Percentiles rank a stretch among this genome's conserved stretches.
Evolutionary conservation across 2,113 vertebrate species (phyloP).

Genomic region (Empidonax alnorum): DNA sequence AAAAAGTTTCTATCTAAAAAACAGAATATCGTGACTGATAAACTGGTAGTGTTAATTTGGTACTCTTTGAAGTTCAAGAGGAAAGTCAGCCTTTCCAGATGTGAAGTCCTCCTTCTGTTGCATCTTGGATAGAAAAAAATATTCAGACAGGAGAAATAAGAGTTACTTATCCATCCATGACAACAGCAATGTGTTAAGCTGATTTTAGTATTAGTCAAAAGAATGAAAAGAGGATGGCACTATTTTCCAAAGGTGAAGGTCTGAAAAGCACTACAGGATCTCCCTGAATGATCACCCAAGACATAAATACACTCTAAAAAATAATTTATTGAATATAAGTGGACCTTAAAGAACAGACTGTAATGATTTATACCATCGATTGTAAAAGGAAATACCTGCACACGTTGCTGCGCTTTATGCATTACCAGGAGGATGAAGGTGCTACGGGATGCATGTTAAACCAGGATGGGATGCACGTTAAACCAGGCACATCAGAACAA

Average conservation of each 20-base stretch:
- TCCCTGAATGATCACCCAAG: not conserved
- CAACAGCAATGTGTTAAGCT: not conserved
- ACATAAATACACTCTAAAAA: not conserved
- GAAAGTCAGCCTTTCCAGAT: not conserved
- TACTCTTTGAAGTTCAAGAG: not conserved
- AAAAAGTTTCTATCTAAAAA: not conserved
- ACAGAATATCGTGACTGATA: not conserved
- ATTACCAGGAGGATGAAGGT: not conserved
- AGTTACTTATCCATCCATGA: not conserved
- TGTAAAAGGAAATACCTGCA: not conserved
- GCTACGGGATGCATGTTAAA: not conserved
- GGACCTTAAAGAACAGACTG: not conserved
- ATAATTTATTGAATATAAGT: not conserved
- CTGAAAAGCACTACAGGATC: not conserved
- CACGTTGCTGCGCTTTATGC: not conserved
- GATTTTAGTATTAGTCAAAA: conserved; percentile 5
- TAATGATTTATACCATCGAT: not conserved
- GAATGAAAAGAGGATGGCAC: not conserved
- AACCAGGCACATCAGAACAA: not conserved
- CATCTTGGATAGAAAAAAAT: not conserved
- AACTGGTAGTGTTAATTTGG: not conserved
- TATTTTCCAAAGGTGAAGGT: not conserved
- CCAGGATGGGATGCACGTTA: not conserved
- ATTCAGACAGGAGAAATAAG: not conserved
- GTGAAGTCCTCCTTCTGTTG: not conserved